phyloP scores from a whole-genome alignment of 2,113 vertebrate genomes.

The mouse (Mus musculus) region DNA sequence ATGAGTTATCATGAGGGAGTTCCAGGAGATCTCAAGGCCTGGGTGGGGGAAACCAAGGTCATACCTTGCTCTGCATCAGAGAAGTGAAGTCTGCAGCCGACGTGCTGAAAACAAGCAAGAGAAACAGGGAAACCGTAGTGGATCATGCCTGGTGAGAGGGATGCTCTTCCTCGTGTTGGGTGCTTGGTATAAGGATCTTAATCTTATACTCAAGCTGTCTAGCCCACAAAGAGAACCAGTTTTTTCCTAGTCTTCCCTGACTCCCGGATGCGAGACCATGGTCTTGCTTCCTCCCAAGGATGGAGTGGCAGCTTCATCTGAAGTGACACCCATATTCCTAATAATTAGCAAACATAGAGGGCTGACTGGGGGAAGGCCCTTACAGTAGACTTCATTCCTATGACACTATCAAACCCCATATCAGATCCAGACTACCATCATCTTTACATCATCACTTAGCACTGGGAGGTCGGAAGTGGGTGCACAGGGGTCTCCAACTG shows the following conservation, averaged over 20 bases:
- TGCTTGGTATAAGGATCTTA: neutral
- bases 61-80: slow-evolving; percentile 91
- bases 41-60: slow-evolving; percentile 17
- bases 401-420: rapidly evolving
- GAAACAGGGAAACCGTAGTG: neutral
- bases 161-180: neutral
- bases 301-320: neutral
- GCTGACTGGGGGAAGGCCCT: neutral
- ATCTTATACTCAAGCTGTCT: neutral
- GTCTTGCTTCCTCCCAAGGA: neutral
- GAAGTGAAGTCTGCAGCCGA: slow-evolving; percentile 87
- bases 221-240: neutral
- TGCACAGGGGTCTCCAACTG: too few relatives aligned
- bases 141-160: neutral
- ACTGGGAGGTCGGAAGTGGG: too few relatives aligned
- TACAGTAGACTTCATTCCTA: too few relatives aligned
- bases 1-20: neutral
- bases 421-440: neutral
- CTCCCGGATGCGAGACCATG: neutral
- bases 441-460: neutral
- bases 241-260: neutral
- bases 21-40: neutral
- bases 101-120: slow-evolving; percentile 84
- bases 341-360: neutral
- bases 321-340: neutral